These are phyloP conservation scores for Mimumesa dahlbomi DNA, from an alignment of 2,888 invertebrate species.

Conservation along the genomic window DNA sequence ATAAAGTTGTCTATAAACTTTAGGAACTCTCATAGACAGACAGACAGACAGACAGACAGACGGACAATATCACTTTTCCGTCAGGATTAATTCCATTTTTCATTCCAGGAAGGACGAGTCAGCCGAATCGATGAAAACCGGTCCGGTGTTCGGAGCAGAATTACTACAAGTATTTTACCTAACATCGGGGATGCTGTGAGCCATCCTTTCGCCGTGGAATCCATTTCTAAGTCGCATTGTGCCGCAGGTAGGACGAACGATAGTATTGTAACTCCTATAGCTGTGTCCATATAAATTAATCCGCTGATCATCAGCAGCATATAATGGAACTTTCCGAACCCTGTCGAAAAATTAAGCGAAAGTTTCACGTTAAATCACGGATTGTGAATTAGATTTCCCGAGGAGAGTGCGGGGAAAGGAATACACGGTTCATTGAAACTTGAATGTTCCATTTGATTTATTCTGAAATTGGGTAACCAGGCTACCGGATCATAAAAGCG, in stretches of 20 bases:
- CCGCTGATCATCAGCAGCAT: slow-evolving; percentile 81
- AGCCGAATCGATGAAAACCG: background rate
- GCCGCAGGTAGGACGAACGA: slow-evolving; percentile 83
- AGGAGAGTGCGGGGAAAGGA: too few relatives aligned
- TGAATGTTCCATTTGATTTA: background rate
- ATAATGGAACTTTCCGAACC: slow-evolving; percentile 82
- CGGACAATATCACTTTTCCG: too few relatives aligned
- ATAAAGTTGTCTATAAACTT: background rate
- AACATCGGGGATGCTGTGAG: slow-evolving; percentile 80
- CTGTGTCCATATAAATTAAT: slow-evolving; percentile 83
- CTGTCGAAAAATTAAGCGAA: slow-evolving; percentile 63
- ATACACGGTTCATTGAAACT: background rate
- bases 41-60: too few relatives aligned
- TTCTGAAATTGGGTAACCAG: background rate
- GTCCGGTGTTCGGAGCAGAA: background rate
- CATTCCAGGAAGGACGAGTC: too few relatives aligned
- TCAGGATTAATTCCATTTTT: too few relatives aligned
- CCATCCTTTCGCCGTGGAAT: slow-evolving; percentile 79
- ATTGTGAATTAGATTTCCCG: too few relatives aligned
- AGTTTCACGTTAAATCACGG: background rate
- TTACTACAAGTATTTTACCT: slow-evolving; percentile 67
- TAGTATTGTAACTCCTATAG: slow-evolving; percentile 81
- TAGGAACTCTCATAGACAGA: too few relatives aligned
- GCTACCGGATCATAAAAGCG: background rate
- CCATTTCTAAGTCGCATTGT: slow-evolving; percentile 80